Base-by-base conservation (phyloP, 2,113 vertebrate species). In the Amblyornis subalaris region DNA sequence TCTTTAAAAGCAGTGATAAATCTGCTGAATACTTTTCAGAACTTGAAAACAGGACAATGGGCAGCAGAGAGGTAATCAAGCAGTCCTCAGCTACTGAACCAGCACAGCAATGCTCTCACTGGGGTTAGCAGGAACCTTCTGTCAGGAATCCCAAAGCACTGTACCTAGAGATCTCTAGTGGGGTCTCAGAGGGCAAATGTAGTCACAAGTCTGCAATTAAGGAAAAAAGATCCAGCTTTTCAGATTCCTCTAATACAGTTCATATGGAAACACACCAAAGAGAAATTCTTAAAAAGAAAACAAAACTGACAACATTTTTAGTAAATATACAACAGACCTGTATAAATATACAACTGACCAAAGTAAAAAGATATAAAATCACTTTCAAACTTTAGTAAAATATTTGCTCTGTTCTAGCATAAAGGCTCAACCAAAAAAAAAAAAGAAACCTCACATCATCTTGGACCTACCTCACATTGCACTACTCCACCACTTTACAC, bases 1-100 rank as follows among this genome's bases (percentile, higher is more conserved):
- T 62, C 84, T 95, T 92, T 94, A 96, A 94, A 93, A 89, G 74
- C 86, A 78, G 74, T 48, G 90, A 91, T 96, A 94, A 95, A 96
- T 88, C 82, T 74, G 69, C 89, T 42, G 69, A 93, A 92, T 81
- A 71, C 58, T 85, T 94, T 93, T 89, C 31, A 92, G 61, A 91
- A 72, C 38, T 69, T 88, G 67, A 77, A 89, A 91, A 86, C 72
- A 71, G 51, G 42, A 61, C 78, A 75, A 14, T 66, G 73, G 89
- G 67, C 77, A 85, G 79, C 26, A 23, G 78, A 62, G 60, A 89
- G 53, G 55, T 72, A 92, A 90, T 64, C 23, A 84, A 64, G 73
- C 78, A 93, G 64, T 44, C n/a, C 80, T 84, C 74, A 92, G 77
- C 2, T 3, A 74, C 87, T 79, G 53, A 70, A 64, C 5, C 0